Evolutionary conservation across 2,113 vertebrate genomes (phyloP).

Genomic region (Corydoras maculifer): DNA sequence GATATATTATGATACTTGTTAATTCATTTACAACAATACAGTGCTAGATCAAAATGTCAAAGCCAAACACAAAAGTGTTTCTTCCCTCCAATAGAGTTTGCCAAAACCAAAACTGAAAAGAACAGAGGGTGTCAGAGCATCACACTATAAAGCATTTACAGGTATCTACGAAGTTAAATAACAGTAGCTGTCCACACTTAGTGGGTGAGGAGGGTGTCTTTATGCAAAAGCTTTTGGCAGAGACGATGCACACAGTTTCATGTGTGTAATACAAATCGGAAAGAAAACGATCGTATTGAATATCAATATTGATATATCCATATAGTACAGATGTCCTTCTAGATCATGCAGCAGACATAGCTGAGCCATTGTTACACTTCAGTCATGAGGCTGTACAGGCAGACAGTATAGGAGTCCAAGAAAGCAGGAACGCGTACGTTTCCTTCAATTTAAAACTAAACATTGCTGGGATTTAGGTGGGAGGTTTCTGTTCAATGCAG

Average conservation of each 20-base stretch:
- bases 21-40: constrained; percentile 73
- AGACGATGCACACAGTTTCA: constrained; percentile 65
- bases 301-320: constrained; percentile 73
- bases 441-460: neutral
- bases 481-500: no score
- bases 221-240: constrained; percentile 62
- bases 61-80: constrained; percentile 59
- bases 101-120: constrained; percentile 53
- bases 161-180: no score
- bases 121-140: constrained; percentile 58
- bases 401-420: constrained; percentile 56
- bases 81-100: constrained; percentile 37
- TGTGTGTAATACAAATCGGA: constrained; percentile 61
- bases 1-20: constrained; percentile 65
- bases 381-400: constrained; percentile 59
- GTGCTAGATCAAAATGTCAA: constrained; percentile 72
- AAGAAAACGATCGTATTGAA: constrained; percentile 68
- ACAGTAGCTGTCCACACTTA: constrained; percentile 55
- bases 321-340: constrained; percentile 71
- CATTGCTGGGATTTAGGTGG: no score
- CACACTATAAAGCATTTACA: constrained; percentile 73
- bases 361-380: constrained; percentile 66
- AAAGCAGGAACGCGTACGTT: constrained; percentile 45
- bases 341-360: constrained; percentile 72
- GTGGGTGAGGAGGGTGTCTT: constrained; percentile 55